Percentiles rank a stretch among this genome's conserved stretches.
These are phyloP conservation scores for Aquatica leii DNA, from an alignment of 2,888 invertebrate species.

Conservation along the genomic window DNA sequence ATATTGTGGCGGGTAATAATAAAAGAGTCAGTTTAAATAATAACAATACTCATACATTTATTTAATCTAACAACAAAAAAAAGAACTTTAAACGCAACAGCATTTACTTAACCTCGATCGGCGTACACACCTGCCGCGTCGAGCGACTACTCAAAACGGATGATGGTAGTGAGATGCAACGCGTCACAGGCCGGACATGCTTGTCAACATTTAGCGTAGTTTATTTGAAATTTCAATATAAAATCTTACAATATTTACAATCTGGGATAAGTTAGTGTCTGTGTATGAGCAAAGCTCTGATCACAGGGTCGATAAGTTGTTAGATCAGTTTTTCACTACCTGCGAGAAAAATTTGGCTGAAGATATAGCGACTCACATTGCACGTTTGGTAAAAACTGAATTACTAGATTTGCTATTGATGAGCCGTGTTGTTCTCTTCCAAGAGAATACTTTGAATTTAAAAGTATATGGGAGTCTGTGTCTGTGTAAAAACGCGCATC, in stretches of 20 bases:
- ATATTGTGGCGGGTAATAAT: too few species aligned
- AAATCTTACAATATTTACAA: too few species aligned
- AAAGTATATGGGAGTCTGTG: conserved; percentile 27
- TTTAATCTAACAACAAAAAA: not conserved
- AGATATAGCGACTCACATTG: conserved; percentile 12
- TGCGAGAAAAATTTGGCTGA: not conserved
- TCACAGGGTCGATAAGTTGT: not conserved
- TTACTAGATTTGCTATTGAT: not conserved
- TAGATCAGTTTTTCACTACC: not conserved
- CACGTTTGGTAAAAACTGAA: conserved; percentile 4
- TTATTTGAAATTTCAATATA: too few species aligned
- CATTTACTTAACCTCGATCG: too few species aligned
- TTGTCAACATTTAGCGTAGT: too few species aligned
- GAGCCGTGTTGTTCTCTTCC: conserved; percentile 18
- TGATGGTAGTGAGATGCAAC: too few species aligned
- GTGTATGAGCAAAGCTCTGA: not conserved
- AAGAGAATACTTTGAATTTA: conserved; percentile 27
- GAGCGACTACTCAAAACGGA: too few species aligned
- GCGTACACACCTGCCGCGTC: too few species aligned
- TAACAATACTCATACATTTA: too few species aligned
- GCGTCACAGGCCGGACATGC: too few species aligned
- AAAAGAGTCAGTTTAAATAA: too few species aligned
- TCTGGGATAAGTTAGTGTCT: not conserved
- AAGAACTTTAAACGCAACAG: too few species aligned
- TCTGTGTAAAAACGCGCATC: conserved; percentile 14